A percentile compares a stretch with the other conserved stretches of the same genome.
These are phyloP conservation scores for Callorhinus ursinus DNA, from an alignment of 2,113 vertebrate species.

Conservation along the genomic window DNA sequence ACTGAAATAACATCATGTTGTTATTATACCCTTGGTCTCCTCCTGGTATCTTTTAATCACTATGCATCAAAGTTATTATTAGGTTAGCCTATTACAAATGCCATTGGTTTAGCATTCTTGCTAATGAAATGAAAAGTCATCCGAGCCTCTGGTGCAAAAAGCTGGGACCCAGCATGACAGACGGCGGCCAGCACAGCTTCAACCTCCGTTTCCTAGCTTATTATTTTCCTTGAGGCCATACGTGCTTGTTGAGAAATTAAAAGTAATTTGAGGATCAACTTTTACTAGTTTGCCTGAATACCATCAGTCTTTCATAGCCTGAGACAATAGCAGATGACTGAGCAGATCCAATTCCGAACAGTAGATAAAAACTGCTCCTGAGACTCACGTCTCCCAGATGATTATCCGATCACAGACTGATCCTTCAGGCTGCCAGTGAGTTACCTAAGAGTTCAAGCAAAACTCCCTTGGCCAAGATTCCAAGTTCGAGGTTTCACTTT, in stretches of 20 bases:
- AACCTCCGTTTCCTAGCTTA: background rate
- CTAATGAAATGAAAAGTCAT: background rate
- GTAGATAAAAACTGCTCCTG: background rate
- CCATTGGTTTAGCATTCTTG: background rate
- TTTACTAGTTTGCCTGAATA: background rate
- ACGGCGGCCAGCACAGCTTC: background rate
- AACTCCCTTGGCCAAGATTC: background rate
- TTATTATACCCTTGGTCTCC: background rate
- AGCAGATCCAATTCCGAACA: background rate
- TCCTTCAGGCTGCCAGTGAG: background rate
- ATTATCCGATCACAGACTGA: background rate
- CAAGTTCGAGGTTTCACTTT: background rate
- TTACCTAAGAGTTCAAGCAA: background rate
- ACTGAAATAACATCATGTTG: background rate
- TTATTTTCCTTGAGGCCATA: background rate
- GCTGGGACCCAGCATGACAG: background rate
- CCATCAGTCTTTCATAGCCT: background rate
- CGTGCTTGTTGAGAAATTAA: background rate
- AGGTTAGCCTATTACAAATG: conserved; percentile 26
- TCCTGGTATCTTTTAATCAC: conserved; percentile 24
- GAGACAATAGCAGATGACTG: background rate
- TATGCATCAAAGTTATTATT: conserved; percentile 13
- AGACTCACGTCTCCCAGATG: background rate
- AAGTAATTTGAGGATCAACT: background rate
- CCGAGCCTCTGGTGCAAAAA: background rate